These are phyloP conservation scores for Cygnus buccinator DNA, from an alignment of 2,113 vertebrate species.

Conservation along the genomic window DNA sequence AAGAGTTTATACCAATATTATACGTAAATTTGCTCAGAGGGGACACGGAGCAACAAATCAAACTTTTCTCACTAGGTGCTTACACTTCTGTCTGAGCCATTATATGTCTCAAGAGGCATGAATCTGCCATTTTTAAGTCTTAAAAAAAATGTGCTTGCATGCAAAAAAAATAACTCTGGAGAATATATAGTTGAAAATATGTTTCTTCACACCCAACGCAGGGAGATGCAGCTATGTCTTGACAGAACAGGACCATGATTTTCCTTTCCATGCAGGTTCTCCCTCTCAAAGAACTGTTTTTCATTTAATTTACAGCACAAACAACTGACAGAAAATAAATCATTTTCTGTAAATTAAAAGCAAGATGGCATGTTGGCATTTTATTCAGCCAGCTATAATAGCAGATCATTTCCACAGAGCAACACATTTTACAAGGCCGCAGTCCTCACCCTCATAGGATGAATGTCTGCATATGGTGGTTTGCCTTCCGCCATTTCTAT, in stretches of 20 bases:
- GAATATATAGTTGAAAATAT: not conserved
- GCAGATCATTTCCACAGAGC: not conserved
- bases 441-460: conserved; percentile 91
- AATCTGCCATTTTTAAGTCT: not conserved
- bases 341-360: not conserved
- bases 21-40: not conserved
- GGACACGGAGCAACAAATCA: not conserved
- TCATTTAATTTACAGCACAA: not conserved
- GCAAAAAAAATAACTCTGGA: not conserved
- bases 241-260: not conserved
- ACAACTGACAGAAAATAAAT: not conserved
- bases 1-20: not conserved
- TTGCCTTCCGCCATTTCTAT: conserved; percentile 98
- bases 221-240: not conserved
- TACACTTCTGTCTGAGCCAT: not conserved
- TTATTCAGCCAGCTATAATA: not conserved
- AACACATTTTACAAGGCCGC: not conserved
- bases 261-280: not conserved
- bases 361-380: not conserved
- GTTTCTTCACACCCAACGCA: not conserved
- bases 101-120: not conserved
- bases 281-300: not conserved
- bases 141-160: not conserved
- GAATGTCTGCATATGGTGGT: conserved; percentile 94
- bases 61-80: not conserved